Evolutionary conservation across 2,113 vertebrate species (phyloP), one percentile per base, ranked within the genome.

Genomic region (Caranx ignobilis): DNA sequence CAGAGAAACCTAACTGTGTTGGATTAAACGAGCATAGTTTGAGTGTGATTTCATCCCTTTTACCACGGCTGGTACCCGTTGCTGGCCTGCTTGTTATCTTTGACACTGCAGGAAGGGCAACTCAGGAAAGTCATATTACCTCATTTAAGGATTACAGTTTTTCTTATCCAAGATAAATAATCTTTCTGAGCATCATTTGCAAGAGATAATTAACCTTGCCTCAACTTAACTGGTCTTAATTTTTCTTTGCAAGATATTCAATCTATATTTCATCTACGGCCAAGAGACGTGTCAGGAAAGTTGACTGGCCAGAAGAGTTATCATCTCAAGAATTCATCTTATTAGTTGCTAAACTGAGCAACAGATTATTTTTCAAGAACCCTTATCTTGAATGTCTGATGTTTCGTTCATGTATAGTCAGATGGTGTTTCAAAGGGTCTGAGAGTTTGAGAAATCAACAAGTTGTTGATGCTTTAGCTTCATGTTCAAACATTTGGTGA

Each of bases 11-110:
- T 21, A 68, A 75, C 31, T 48, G 9, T 37, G 48, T 7, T 70
- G 45, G 60, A 66, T 73, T 61, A 79, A 79, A 78, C 35, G 18
- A 82, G 63, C 75, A 76, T 71, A 73, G 68, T 84, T 81, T 75
- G n/a, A 80, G 39, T 60, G 65, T 84, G 71, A 86, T 60, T 72
- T 84, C 50, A 84, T 77, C 43, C 31, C 73, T 18, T 86, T 66
- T 18, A 55, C 47, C 18, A 54, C 31, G 19, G 52, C 57, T 76
- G 56, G 63, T 67, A 59, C 69, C 50, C 76, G 35, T 16, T 31
- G 11, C 41, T 66, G 43, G 59, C 31, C 63, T 84, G n/a, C 34
- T 52, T 79, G 47, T 71, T 65, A 69, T 71, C 54, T 76, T 71
- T 66, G n/a, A 63, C n/a, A 72, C 18, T 31, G 43, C 2, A 73